phyloP scores from a whole-genome alignment of 2,797 vertebrate genomes.

The Phoebastria nigripes region DNA sequence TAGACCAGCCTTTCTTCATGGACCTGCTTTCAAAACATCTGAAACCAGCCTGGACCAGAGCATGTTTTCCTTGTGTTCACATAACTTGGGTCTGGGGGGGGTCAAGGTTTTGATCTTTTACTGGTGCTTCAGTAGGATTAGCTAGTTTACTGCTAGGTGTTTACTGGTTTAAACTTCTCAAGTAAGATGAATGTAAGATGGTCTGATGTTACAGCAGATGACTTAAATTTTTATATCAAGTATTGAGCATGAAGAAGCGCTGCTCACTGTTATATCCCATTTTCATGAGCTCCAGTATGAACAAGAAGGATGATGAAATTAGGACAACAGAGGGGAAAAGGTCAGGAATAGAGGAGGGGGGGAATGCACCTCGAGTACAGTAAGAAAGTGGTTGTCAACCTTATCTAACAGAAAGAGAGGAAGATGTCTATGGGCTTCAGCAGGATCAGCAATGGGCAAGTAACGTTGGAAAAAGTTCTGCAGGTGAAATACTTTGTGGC shows the following conservation, averaged over 20 bases:
- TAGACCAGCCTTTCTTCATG: not conserved
- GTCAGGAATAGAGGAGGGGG: not conserved
- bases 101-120: not conserved
- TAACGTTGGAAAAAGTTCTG: not conserved
- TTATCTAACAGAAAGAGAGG: not conserved
- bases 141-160: not conserved
- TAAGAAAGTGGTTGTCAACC: not conserved
- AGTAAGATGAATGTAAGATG: not conserved
- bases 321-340: not conserved
- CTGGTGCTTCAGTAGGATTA: not conserved
- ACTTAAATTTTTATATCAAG: not conserved
- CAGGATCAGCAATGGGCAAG: not conserved
- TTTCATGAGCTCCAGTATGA: not conserved
- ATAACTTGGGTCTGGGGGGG: not conserved
- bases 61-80: not conserved
- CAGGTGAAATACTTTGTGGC: not conserved
- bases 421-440: not conserved
- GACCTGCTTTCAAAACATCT: not conserved
- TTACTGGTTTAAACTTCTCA: not conserved
- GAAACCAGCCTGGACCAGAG: not conserved
- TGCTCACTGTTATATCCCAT: not conserved
- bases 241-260: not conserved
- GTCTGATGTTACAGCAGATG: not conserved
- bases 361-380: not conserved
- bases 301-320: not conserved